Base-by-base conservation (phyloP, 2,888 invertebrate species). In the Lydus trimaculatus region DNA sequence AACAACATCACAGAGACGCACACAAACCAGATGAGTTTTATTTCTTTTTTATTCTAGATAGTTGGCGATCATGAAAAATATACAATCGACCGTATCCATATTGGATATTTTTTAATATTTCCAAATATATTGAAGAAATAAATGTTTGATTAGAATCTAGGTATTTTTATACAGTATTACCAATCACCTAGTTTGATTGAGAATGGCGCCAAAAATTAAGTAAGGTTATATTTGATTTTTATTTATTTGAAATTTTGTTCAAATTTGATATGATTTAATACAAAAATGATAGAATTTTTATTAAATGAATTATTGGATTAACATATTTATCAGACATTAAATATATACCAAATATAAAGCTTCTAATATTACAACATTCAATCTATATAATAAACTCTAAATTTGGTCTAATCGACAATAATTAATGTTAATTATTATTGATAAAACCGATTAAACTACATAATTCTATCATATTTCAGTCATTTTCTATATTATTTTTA, bases 341-440 rank as follows among this genome's bases (percentile, higher is more conserved):
- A 75, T 71, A 70, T 71, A 70, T 70, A 72, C 66, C 36, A 67
- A 64, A 61, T 70, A 74, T 70, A 77, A 77, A 77, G 77, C 77
- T 70, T 73, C 76, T 73, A 75, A 70, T 70, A 69, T 67, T 75
- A 74, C 48, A 52, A 52, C 48, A 52, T 52, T 52, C 2, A 52
- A 1, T 52, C 48, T 52, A 52, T n/a, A n/a, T n/a, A n/a, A n/a
- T 23, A 52, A 23, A 52, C 23, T 52, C 48, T 20, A 52, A 23
- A 39, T 15, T n/a, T n/a, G n/a, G 15, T 39, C 15, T n/a, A 13
- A 39, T 39, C 39, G 15, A 39, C 39, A 39, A 33, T 33, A 33
- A 8, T 15, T 15, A 4, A 2, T 20, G 5, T 43, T 43, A 43
- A 20, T 4, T 52, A 52, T 52, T 8, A 11, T 52, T 52, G 20